Conservation (phyloP, 2,888 invertebrate genomes). For the Hofmannophila pseudospretella region DNA sequence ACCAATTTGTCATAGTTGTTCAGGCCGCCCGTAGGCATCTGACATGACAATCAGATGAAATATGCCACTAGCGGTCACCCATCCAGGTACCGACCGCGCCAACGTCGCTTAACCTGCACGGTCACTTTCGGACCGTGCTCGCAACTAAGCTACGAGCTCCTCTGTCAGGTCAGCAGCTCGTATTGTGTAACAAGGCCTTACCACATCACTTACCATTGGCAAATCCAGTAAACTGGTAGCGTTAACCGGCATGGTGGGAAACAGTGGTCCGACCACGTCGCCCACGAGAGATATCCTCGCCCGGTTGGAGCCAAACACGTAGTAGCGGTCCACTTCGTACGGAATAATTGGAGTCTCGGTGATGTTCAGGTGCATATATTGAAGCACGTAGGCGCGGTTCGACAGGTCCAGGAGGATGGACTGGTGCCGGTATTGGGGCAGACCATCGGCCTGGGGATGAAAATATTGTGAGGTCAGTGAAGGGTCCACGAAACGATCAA, state of each 20-base stretch:
- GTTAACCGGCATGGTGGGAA: constrained; percentile 94
- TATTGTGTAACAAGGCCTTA: no score
- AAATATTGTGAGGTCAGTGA: background rate
- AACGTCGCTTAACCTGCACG: no score
- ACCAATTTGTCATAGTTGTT: no score
- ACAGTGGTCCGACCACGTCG: constrained; percentile 95
- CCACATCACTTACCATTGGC: constrained; percentile 83
- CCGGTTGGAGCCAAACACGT: constrained; percentile 94
- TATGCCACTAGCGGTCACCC: no score
- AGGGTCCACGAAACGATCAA: no score
- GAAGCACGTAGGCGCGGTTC: constrained; percentile 93
- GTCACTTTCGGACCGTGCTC: no score
- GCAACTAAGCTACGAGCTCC: no score
- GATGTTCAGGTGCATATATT: constrained; percentile 96
- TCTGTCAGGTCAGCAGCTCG: no score
- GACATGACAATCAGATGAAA: no score
- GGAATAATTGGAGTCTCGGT: constrained; percentile 96
- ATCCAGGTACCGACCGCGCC: no score
- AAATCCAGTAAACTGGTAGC: constrained; percentile 87
- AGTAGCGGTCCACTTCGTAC: constrained; percentile 90
- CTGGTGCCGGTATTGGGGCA: constrained; percentile 95
- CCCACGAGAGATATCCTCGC: constrained; percentile 91
- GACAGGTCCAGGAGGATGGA: constrained; percentile 94
- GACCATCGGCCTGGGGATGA: constrained; percentile 87
- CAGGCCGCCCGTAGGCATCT: no score